These are phyloP conservation scores for Peromyscus californicus DNA, from an alignment of 2,113 vertebrate species.

Conservation along the genomic window DNA sequence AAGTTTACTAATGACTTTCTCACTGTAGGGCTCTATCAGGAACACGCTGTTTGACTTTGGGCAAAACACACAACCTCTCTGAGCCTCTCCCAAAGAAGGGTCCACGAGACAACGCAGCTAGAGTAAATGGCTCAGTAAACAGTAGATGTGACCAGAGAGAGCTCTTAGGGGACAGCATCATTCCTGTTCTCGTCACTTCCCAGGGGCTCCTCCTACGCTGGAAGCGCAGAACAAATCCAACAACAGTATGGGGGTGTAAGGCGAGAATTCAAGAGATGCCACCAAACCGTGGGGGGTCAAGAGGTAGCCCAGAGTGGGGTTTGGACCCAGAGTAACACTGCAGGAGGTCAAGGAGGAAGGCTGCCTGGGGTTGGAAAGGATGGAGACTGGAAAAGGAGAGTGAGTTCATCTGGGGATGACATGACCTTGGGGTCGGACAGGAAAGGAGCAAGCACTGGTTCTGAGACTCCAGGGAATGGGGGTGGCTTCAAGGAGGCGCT, in stretches of 20 bases:
- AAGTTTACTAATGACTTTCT: background rate
- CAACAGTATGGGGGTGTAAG: background rate
- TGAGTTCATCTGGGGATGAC: background rate
- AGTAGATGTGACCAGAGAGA: too few relatives aligned
- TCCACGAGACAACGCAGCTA: background rate
- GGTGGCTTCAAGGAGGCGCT: background rate
- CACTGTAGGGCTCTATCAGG: background rate
- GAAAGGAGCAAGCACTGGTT: background rate
- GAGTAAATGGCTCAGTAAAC: background rate
- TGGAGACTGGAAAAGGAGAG: background rate
- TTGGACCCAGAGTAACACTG: background rate
- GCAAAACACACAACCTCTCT: slow-evolving; percentile 27
- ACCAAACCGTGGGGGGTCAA: background rate
- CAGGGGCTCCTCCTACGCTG: background rate
- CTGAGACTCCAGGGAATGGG: background rate
- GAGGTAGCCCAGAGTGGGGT: background rate
- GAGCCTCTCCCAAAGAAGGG: slow-evolving; percentile 7
- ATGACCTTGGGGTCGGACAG: background rate
- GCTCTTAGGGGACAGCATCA: background rate
- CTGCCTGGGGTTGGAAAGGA: background rate
- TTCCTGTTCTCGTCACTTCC: background rate
- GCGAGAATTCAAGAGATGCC: background rate
- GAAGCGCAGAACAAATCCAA: background rate
- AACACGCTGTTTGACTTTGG: background rate
- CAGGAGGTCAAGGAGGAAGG: background rate